Percentiles rank a stretch among this genome's conserved stretches.
Conservation (phyloP, 2,797 vertebrate genomes). For the Natrix natrix region DNA sequence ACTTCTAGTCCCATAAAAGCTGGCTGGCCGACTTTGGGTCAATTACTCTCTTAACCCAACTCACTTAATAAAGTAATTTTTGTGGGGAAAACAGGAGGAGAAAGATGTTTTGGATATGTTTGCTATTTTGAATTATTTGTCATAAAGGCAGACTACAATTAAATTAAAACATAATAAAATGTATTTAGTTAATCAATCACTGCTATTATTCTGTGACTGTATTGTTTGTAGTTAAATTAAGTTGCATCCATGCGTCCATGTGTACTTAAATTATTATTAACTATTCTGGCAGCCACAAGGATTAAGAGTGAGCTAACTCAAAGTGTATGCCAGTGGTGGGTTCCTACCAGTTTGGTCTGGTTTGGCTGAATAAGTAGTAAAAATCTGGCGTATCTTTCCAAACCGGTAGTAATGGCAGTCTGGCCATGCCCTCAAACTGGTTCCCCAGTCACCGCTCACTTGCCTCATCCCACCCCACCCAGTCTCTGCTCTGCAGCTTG, state of each 20-base stretch:
- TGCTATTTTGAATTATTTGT: neutral
- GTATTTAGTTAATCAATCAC: neutral
- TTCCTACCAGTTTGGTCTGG: no score
- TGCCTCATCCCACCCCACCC: no score
- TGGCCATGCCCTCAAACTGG: no score
- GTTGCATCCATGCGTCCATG: neutral
- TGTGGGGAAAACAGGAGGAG: neutral
- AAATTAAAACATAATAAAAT: neutral
- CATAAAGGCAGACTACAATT: neutral
- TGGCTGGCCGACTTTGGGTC: neutral
- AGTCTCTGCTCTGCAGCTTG: no score
- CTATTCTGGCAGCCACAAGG: neutral
- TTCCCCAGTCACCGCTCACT: no score
- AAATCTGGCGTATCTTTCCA: no score
- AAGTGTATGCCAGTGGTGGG: neutral
- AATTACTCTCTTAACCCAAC: neutral
- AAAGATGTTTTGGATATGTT: neutral
- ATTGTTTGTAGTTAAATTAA: neutral
- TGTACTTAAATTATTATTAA: neutral
- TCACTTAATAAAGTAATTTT: neutral
- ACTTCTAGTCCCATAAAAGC: neutral
- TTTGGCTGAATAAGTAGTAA: no score
- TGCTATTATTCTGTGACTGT: neutral
- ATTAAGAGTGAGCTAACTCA: neutral
- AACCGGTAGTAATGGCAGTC: no score